Base-by-base conservation (phyloP, 2,113 vertebrate species). In the Shinisaurus crocodilurus region DNA sequence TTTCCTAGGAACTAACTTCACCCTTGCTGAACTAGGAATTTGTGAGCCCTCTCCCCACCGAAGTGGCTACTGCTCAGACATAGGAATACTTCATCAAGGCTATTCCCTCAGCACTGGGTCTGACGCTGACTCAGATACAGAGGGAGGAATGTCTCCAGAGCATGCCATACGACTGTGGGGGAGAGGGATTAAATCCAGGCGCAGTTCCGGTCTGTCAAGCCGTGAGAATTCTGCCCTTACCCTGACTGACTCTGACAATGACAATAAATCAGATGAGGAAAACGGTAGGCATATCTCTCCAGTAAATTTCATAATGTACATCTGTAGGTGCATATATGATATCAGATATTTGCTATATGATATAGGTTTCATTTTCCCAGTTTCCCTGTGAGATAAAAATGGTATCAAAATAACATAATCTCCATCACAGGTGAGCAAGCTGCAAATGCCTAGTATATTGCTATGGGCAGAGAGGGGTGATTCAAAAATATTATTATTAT, bases 211-310 rank as follows among this genome's bases (percentile, higher is more conserved):
- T 32, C 98, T 99, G 72, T 99, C 99, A 86, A 99, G 98, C 92
- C 98, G 97, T 0, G 98, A 99, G 91, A 99, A 98, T 96, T 99
- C 98, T 0, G 98, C 98, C 0, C 98, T 99, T 82, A 99, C 98
- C 0, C 97, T 99, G 90, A 99, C 98, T 1, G 99, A 99, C 95
- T 99, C 98, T 1, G 98, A 99, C 93, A 99, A 99, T 72, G 98
- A 99, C 48, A 98, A 98, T 89, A 98, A 98, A 96, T 99, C 98
- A 0, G 98, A 99, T 34, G 98, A 99, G 37, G 98, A 99, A 90
- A 98, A 98, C 76, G 98, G 98, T 99, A 98, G 97, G 98, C 75
- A 90, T 89, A 74, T 88, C 93, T 87, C 91, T 94, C 91, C 37
- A 20, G 1, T 92, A 1, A 70, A 18, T 95, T 69, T 63, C 91